Conservation (phyloP, 2,888 invertebrate species). For the Mythimna lalbum region DNA sequence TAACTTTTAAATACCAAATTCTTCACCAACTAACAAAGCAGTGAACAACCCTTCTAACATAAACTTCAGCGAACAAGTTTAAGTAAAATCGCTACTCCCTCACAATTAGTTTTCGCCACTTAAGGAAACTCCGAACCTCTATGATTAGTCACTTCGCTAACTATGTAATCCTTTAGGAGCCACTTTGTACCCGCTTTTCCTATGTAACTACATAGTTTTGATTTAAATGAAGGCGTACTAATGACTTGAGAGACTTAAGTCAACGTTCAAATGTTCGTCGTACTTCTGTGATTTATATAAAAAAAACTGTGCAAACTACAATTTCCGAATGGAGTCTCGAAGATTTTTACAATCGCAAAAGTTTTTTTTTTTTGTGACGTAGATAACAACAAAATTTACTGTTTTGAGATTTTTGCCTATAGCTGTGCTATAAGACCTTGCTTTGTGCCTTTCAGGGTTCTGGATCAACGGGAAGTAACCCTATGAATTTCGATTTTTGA, state of each 20-base stretch:
- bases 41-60: neutral
- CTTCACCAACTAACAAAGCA: neutral
- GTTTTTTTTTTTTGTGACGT: too few relatives aligned
- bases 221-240: conserved; percentile 3
- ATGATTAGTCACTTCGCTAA: conserved; percentile 45
- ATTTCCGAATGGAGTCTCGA: too few relatives aligned
- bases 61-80: conserved; percentile 12
- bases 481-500: too few relatives aligned
- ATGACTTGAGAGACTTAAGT: neutral
- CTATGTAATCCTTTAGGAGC: conserved; percentile 43
- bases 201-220: conserved; percentile 21
- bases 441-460: too few relatives aligned
- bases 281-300: too few relatives aligned
- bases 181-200: conserved; percentile 35
- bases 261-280: neutral
- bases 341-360: too few relatives aligned
- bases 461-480: too few relatives aligned
- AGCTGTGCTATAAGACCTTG: too few relatives aligned
- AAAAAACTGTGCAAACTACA: too few relatives aligned
- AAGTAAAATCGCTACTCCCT: conserved; percentile 10
- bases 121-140: conserved; percentile 37
- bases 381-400: too few relatives aligned
- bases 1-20: neutral
- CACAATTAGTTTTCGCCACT: conserved; percentile 41
- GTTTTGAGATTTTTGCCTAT: too few relatives aligned